phyloP scores from a whole-genome alignment of 2,797 vertebrate species.

The Toxotes lorentzi region DNA sequence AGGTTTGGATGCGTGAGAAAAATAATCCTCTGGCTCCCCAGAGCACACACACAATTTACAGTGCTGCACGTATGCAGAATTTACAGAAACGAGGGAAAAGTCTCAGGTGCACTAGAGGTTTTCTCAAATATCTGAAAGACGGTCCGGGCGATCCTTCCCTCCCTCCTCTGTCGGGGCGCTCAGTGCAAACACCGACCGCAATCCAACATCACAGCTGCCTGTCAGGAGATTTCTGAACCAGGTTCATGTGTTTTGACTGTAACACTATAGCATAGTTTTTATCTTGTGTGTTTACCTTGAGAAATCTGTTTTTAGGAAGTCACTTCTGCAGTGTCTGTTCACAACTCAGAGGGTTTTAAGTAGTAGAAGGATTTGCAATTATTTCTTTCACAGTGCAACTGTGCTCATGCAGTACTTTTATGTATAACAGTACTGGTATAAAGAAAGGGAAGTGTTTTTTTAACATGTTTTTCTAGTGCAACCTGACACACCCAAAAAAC shows the following conservation, averaged over 20 bases:
- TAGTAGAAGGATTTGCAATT: not conserved
- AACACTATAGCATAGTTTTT: not conserved
- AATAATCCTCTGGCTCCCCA: not conserved
- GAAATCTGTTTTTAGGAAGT: not conserved
- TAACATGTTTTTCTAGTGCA: not conserved
- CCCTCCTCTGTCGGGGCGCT: constrained; percentile 13
- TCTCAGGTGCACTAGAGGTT: constrained; percentile 62
- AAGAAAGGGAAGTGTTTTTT: not conserved
- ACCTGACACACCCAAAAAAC: not conserved
- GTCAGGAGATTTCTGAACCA: constrained; percentile 44
- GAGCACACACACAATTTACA: not conserved
- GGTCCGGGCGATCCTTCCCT: not conserved
- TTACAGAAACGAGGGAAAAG: constrained; percentile 61
- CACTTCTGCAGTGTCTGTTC: not conserved
- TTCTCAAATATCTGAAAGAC: constrained; percentile 48
- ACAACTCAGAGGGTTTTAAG: not conserved
- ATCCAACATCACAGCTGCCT: constrained; percentile 49
- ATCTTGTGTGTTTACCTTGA: not conserved
- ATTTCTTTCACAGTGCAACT: not conserved
- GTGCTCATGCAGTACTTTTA: not conserved
- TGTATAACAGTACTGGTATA: not conserved
- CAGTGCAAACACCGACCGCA: constrained; percentile 54
- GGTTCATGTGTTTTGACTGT: constrained; percentile 18
- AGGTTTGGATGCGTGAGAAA: constrained; percentile 25
- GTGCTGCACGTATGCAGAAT: constrained; percentile 26